phyloP scores from a whole-genome alignment of 2,888 invertebrate genomes.

The Microctonus brassicae region DNA sequence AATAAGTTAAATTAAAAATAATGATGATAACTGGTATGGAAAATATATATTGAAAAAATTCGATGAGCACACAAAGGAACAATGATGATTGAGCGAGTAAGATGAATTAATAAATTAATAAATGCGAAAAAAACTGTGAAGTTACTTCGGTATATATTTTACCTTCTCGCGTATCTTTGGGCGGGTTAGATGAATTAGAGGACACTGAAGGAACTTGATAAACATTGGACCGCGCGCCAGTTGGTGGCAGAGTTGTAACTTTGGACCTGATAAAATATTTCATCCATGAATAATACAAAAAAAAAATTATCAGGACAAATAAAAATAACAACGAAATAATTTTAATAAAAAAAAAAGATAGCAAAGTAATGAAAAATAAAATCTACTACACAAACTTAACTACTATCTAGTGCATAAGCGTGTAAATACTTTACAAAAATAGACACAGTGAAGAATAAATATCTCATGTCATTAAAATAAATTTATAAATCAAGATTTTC shows the following conservation, averaged over 20 bases:
- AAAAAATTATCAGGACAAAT: background rate
- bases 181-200: constrained; percentile 60
- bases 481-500: too few species aligned
- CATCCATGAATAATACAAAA: constrained; percentile 33
- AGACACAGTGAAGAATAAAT: too few species aligned
- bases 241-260: constrained; percentile 61
- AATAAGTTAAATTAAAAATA: background rate
- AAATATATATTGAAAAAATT: too few species aligned
- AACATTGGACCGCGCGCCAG: constrained; percentile 59
- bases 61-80: too few species aligned
- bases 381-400: background rate
- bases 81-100: background rate
- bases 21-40: too few species aligned
- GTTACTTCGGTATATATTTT: constrained; percentile 36
- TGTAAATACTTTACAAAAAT: background rate
- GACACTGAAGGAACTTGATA: constrained; percentile 65
- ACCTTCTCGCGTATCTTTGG: constrained; percentile 67
- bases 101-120: background rate
- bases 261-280: constrained; percentile 59
- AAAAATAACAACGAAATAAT: constrained; percentile 24
- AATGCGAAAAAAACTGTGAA: background rate
- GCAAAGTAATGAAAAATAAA: background rate
- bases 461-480: too few species aligned
- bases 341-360: background rate
- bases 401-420: background rate